Conservation (phyloP, 2,888 invertebrate species). For the Tetragonisca angustula region DNA sequence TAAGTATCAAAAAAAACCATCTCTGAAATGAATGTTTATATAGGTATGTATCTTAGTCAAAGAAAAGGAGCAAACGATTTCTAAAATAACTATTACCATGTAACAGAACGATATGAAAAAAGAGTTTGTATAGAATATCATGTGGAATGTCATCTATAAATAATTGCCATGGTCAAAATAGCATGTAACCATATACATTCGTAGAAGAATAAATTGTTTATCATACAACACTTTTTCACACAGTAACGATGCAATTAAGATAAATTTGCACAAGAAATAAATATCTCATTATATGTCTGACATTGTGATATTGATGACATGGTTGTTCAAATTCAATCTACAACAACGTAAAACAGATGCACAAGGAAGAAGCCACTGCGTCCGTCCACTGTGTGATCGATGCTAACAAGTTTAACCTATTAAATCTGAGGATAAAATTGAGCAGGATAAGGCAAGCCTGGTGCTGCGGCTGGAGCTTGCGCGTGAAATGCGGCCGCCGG, state of each 20-base stretch:
- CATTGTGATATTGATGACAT: too few species aligned
- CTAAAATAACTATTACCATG: conserved; percentile 13
- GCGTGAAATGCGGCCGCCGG: conserved; percentile 81
- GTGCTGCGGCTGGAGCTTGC: conserved; percentile 82
- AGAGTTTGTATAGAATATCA: conserved; percentile 34
- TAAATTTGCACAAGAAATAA: conserved; percentile 18
- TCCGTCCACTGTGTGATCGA: background rate
- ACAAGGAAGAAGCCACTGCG: background rate
- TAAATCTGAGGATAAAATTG: conserved; percentile 84
- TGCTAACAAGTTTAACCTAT: conserved; percentile 18
- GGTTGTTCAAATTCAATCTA: background rate
- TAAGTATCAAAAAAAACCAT: conserved; percentile 52
- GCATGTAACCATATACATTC: conserved; percentile 20
- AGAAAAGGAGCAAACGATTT: conserved; percentile 7
- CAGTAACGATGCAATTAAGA: conserved; percentile 23
- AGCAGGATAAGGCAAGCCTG: conserved; percentile 86
- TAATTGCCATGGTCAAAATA: conserved; percentile 15
- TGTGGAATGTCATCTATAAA: conserved; percentile 58
- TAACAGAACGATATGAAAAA: conserved; percentile 12
- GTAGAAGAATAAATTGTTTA: conserved; percentile 20
- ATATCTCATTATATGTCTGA: background rate
- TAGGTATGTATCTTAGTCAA: background rate
- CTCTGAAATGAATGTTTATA: conserved; percentile 9
- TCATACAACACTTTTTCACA: conserved; percentile 14
- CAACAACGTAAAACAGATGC: background rate